phyloP scores from a whole-genome alignment of 2,797 vertebrate species.

The Typhlichthys eigenmanni region DNA sequence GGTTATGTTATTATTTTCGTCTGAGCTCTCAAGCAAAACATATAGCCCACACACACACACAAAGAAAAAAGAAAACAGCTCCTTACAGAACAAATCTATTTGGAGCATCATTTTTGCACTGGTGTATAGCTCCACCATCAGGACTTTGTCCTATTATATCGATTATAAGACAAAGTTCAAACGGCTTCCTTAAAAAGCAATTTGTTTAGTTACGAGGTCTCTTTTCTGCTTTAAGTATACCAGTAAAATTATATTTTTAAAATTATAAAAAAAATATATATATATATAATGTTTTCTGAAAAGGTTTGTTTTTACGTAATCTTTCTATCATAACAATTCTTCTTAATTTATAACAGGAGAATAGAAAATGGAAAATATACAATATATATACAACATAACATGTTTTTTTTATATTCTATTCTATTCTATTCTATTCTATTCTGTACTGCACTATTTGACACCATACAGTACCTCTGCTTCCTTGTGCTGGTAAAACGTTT shows the following conservation, averaged over 20 bases:
- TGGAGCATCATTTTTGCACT: conserved; percentile 33
- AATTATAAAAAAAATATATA: too few species aligned
- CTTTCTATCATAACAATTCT: too few species aligned
- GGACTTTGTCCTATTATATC: too few species aligned
- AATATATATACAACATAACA: background rate
- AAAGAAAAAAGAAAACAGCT: conserved; percentile 40
- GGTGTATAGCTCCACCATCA: too few species aligned
- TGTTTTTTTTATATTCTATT: background rate
- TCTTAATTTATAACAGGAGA: conserved; percentile 2
- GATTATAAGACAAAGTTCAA: too few species aligned
- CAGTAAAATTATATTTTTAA: too few species aligned
- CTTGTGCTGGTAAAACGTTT: conserved; percentile 83
- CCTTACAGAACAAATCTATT: conserved; percentile 60
- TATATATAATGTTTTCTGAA: too few species aligned
- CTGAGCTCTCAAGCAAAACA: conserved; percentile 19
- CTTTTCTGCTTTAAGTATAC: too few species aligned
- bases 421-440: background rate
- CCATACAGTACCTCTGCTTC: conserved; percentile 73
- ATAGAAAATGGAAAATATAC: background rate
- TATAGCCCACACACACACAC: conserved; percentile 14
- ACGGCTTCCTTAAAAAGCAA: too few species aligned
- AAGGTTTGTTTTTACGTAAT: too few species aligned
- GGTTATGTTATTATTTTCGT: too few species aligned
- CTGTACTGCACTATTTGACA: background rate
- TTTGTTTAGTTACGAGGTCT: too few species aligned